Conservation (phyloP, 1,140 invertebrate species). For the Ceratosolen fusciceps region DNA sequence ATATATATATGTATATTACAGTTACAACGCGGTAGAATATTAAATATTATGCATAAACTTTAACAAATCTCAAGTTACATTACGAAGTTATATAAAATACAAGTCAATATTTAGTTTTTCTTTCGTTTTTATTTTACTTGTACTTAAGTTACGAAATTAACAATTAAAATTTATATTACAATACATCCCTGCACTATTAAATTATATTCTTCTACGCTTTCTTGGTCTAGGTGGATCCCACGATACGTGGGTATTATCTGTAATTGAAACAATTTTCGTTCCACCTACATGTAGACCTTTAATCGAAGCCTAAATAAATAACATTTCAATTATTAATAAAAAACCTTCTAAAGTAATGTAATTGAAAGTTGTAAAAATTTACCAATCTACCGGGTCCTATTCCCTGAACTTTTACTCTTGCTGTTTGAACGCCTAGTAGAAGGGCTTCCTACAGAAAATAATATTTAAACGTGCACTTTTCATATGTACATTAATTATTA, state of each 20-base stretch:
- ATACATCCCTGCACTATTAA: not conserved
- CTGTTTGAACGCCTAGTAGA: constrained; percentile 79
- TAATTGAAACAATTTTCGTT: constrained; percentile 89
- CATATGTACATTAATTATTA: not conserved
- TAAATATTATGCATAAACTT: too few relatives aligned
- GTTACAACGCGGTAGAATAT: constrained; percentile 15
- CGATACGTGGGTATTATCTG: constrained; percentile 87
- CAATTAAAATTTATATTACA: not conserved
- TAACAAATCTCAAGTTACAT: too few relatives aligned
- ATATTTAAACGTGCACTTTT: not conserved
- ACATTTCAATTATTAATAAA: not conserved
- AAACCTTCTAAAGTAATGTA: constrained; percentile 47
- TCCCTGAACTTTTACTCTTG: constrained; percentile 84
- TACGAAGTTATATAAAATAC: too few relatives aligned
- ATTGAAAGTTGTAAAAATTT: constrained; percentile 52
- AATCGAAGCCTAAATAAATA: constrained; percentile 81
- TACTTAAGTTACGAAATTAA: not conserved
- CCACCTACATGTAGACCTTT: constrained; percentile 94
- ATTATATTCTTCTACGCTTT: constrained; percentile 82
- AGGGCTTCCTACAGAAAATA: constrained; percentile 78
- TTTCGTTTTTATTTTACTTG: constrained; percentile 10
- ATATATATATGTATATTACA: too few relatives aligned
- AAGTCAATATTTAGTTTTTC: not conserved
- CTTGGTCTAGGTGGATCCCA: constrained; percentile 82
- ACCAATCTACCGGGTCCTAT: constrained; percentile 92